Base-by-base conservation (phyloP, 1,140 invertebrate species). In the Linepithema humile region DNA sequence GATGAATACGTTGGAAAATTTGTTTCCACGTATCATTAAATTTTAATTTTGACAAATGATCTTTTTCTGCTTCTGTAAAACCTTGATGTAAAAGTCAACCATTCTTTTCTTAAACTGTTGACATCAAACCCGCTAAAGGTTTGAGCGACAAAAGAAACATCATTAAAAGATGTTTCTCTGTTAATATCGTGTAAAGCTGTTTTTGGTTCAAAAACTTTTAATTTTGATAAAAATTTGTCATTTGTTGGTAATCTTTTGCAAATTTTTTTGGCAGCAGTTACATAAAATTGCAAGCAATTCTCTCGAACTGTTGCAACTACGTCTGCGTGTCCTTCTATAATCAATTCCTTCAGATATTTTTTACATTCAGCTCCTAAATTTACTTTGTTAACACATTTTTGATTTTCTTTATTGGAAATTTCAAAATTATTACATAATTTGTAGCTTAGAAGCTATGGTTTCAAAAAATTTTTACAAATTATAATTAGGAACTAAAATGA, bases 231-330 rank as follows among this genome's bases (percentile, higher is more conserved):
- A n/a, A n/a, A n/a, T n/a, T n/a, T n/a, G n/a, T n/a, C n/a, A n/a
- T n/a, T n/a, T n/a, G n/a, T n/a, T n/a, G n/a, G n/a, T n/a, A n/a
- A n/a, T n/a, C n/a, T n/a, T n/a, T n/a, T n/a, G n/a, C n/a, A n/a
- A n/a, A n/a, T n/a, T n/a, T n/a, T n/a, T n/a, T n/a, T n/a, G n/a
- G n/a, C n/a, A n/a, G n/a, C n/a, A n/a, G n/a, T n/a, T n/a, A n/a
- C n/a, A n/a, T 60, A 60, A 48, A 45, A 64, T 43, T 64, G 62
- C 20, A 64, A 64, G 26, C 62, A 64, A 15, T 64, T 64, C n/a
- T n/a, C n/a, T n/a, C n/a, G n/a, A n/a, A n/a, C n/a, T n/a, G n/a
- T n/a, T n/a, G n/a, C n/a, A n/a, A 50, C 5, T 9, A n/a, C 43
- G 20, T 69, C 7, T 10, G 15, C 26, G 50, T 69, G 17, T 48